Conservation (phyloP, 2,113 vertebrate genomes). For the Dunckerocampus dactyliophorus region DNA sequence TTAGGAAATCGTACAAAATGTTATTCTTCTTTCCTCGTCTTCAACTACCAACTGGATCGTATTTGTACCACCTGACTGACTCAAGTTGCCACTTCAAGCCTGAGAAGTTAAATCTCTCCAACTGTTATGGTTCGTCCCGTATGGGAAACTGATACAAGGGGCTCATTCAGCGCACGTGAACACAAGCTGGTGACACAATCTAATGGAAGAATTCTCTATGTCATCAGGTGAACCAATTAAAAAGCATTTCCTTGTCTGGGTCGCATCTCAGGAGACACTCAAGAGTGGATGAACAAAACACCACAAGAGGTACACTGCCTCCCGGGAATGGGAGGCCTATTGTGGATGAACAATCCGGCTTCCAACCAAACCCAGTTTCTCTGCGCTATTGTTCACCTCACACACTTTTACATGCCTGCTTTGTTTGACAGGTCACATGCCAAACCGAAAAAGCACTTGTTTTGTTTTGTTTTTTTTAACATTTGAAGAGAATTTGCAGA, state of each 20-base stretch:
- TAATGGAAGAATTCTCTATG: not conserved
- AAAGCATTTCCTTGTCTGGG: slow-evolving; percentile 20
- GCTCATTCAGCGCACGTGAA: not conserved
- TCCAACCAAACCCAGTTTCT: slow-evolving; percentile 20
- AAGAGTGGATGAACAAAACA: slow-evolving; percentile 38
- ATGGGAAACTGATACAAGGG: not conserved
- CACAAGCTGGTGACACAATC: not conserved
- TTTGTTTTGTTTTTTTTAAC: not conserved
- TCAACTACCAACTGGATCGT: not conserved
- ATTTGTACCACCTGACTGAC: not conserved
- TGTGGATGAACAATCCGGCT: slow-evolving; percentile 47
- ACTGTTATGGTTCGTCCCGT: not conserved
- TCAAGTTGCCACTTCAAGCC: slow-evolving; percentile 1
- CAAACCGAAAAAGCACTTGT: slow-evolving; percentile 1
- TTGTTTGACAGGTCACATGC: slow-evolving; percentile 39
- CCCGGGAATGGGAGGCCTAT: slow-evolving; percentile 32
- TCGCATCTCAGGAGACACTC: slow-evolving; percentile 14
- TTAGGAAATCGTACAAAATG: no score
- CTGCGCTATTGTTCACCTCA: slow-evolving; percentile 53
- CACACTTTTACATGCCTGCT: slow-evolving; percentile 35
- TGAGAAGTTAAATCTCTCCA: not conserved
- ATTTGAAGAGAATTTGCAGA: not conserved
- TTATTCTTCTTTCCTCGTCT: not conserved
- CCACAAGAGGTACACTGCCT: slow-evolving; percentile 39
- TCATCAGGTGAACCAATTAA: slow-evolving; percentile 34